These are phyloP conservation scores for Pyrrhia umbra DNA, from an alignment of 2,888 invertebrate genomes.

Conservation along the genomic window DNA sequence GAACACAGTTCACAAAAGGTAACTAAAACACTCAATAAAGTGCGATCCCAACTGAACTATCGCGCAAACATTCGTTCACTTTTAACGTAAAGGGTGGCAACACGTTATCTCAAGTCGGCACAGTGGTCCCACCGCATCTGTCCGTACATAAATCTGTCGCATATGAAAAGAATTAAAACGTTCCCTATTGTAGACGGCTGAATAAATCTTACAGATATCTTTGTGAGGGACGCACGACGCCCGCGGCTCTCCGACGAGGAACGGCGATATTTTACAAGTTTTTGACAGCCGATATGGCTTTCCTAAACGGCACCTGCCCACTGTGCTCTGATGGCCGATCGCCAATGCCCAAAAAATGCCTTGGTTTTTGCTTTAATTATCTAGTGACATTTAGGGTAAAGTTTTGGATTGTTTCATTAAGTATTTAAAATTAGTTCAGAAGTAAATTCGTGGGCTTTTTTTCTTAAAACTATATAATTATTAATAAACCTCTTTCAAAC, in stretches of 20 bases:
- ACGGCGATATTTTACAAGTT: slow-evolving; percentile 92
- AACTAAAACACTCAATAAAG: slow-evolving; percentile 43
- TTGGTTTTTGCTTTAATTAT: slow-evolving; percentile 46
- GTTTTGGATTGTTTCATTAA: not conserved
- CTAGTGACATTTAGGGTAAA: not conserved
- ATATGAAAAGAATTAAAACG: slow-evolving; percentile 90
- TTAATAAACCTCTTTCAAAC: slow-evolving; percentile 21
- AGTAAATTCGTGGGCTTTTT: not conserved
- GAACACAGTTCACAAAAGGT: slow-evolving; percentile 35
- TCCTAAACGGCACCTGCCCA: slow-evolving; percentile 88
- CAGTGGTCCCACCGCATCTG: slow-evolving; percentile 81
- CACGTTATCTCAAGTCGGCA: slow-evolving; percentile 74
- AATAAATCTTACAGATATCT: slow-evolving; percentile 89
- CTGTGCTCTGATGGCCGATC: slow-evolving; percentile 67
- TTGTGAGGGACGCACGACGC: slow-evolving; percentile 86
- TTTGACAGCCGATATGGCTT: slow-evolving; percentile 92
- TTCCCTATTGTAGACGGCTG: slow-evolving; percentile 88
- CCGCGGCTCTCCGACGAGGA: slow-evolving; percentile 82
- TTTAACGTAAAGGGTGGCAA: slow-evolving; percentile 76
- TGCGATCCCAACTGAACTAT: slow-evolving; percentile 60
- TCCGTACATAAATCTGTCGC: slow-evolving; percentile 88
- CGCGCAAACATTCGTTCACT: slow-evolving; percentile 64
- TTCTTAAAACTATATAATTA: slow-evolving; percentile 16
- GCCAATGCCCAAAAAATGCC: slow-evolving; percentile 51
- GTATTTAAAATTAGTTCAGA: not conserved